Evolutionary conservation across 2,797 vertebrate species (phyloP), one percentile per base, ranked within the genome.

Genomic region (Scolopax bukidnonensis): DNA sequence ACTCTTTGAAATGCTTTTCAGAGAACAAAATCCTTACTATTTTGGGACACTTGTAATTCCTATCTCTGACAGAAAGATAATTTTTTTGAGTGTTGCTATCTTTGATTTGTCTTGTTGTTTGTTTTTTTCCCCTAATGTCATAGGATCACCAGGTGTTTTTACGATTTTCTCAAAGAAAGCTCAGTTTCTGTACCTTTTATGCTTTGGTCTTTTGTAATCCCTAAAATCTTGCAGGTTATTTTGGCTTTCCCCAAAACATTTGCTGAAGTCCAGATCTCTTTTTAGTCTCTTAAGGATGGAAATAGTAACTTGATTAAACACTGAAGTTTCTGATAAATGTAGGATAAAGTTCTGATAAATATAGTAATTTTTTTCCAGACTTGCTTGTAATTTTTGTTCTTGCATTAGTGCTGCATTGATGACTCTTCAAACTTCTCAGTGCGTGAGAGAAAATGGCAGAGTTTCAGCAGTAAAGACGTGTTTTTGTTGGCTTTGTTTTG

Each of bases 1-100:
- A 87, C 28, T 83, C 30, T 92, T 85, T 87, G 53, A 78, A 96
- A 85, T 81, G 65, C n/a, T 79, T 40, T 92, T 94, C 57, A 73
- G 23, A 84, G 61, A 93, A 83, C 36, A 60, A 53, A 83, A 83
- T 92, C 79, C 59, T 38, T 67, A 63, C 40, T 93, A 12, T 47
- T 90, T 56, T 77, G 87, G 48, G 32, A 73, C 87, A 74, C 69
- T 78, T 59, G 7, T 30, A 93, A 89, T 93, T 94, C 64, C 80
- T 82, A 80, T 92, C 87, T 61, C 56, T 90, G 91, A 43, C 84
- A 57, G 69, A n/a, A 60, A 88, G 77, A 87, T 23, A 56, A 69
- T 45, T 77, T 20, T 20, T 86, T 84, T 16, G 48, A 81, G 43
- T 76, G 54, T 47, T 48, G 48, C 10, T 59, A 89, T 67, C 32